Evolutionary conservation across 2,888 invertebrate species (phyloP), one percentile per base, ranked within the genome.

Genomic region (Leucozona laternaria): DNA sequence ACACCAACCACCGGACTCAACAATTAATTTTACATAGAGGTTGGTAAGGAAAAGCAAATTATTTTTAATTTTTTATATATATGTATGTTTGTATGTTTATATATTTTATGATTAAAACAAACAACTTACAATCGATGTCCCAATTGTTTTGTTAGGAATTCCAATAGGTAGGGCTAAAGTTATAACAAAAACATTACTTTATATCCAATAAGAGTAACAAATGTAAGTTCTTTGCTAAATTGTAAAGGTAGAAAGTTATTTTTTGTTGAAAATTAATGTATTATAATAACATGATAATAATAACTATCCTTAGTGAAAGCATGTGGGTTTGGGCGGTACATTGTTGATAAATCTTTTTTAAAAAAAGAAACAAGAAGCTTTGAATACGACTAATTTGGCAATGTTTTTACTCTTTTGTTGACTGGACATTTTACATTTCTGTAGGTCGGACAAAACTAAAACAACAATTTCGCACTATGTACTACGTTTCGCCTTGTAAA

Each of bases 31-130:
- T 48, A 34, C 40, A 53, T 68, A 70, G 70, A 60, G 78, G 78
- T 78, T 70, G 78, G 78, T 78, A 70, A 78, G 43, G 53, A 53
- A 75, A 53, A 53, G n/a, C 28, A 15, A n/a, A 25, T 15, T 6
- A 6, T 7, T 13, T 40, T 17, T 25, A 11, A n/a, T 40, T 28
- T 31, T 8, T 34, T 45, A 31, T 31, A 31, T 58, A 34, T 8
- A 58, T 28, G 4, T 4, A n/a, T 28, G 15, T 17, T 2, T 8
- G 17, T 15, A 71, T 17, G 1, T 37, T 40, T 10, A n/a, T 17
- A n/a, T 15, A 20, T 10, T 45, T 25, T n/a, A 15, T 68, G 15
- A 37, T n/a, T 28, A 53, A 53, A 50, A 17, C 17, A 11, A 25
- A 22, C 25, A 25, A 53, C 50, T 7, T 53, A 15, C 50, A 20